Evolutionary conservation across 2,888 invertebrate genomes (phyloP).

Genomic region (Chromoteleia sp.): DNA sequence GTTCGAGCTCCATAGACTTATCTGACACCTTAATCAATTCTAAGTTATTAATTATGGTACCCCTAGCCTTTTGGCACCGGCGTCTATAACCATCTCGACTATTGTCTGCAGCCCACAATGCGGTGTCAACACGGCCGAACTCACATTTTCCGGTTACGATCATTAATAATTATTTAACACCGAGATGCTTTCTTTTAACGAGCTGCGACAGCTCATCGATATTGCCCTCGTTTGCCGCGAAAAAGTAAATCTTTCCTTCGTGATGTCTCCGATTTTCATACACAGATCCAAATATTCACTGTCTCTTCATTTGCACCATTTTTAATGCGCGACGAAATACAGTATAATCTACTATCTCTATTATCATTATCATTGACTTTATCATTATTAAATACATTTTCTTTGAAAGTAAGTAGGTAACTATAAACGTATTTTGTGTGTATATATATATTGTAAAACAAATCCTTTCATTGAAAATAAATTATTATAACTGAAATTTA

Average conservation of each 20-base stretch:
- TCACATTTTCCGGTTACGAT: slow-evolving; percentile 75
- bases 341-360: no score
- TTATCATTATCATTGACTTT: no score
- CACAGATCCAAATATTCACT: not conserved
- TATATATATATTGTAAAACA: no score
- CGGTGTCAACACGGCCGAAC: slow-evolving; percentile 81
- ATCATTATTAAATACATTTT: no score
- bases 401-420: no score
- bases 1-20: slow-evolving; percentile 82
- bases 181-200: slow-evolving; percentile 65
- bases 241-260: slow-evolving; percentile 5
- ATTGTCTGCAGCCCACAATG: slow-evolving; percentile 77
- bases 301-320: not conserved
- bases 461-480: no score
- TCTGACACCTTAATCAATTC: slow-evolving; percentile 84
- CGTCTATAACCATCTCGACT: slow-evolving; percentile 73
- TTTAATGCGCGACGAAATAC: no score
- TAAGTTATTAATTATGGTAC: slow-evolving; percentile 80
- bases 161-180: slow-evolving; percentile 81
- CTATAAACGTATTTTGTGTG: no score
- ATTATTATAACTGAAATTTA: no score
- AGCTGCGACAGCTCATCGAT: slow-evolving; percentile 60
- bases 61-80: slow-evolving; percentile 74
- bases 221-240: slow-evolving; percentile 27
- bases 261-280: not conserved